Conservation (phyloP, 2,797 vertebrate genomes). For the Paguma larvata region DNA sequence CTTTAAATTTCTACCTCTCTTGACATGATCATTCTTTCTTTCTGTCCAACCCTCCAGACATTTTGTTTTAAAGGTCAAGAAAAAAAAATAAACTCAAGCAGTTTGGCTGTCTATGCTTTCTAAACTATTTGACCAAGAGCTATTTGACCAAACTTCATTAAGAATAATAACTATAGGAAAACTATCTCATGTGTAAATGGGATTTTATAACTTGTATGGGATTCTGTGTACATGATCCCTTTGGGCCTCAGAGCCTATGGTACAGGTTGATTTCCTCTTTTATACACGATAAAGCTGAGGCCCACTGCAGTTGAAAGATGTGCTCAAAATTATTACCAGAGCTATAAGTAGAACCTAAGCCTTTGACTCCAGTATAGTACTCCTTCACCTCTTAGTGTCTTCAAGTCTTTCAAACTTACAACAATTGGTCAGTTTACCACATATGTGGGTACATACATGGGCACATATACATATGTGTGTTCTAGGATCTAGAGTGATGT, state of each 20-base stretch:
- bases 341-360: not conserved
- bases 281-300: not conserved
- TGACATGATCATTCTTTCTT: not conserved
- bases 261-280: not conserved
- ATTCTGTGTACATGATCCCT: not conserved
- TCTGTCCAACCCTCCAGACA: not conserved
- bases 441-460: not conserved
- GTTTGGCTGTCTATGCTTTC: not conserved
- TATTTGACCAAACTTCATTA: not conserved
- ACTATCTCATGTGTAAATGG: not conserved
- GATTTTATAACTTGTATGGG: not conserved
- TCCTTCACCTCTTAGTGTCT: not conserved
- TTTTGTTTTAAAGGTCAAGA: conserved; percentile 49
- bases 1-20: not conserved
- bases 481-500: not conserved
- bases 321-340: not conserved
- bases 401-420: conserved; percentile 36
- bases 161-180: not conserved
- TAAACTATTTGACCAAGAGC: not conserved
- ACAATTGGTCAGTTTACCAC: not conserved
- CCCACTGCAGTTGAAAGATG: not conserved
- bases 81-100: conserved; percentile 12
- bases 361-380: not conserved
- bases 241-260: not conserved
- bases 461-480: not conserved